Evolutionary conservation across 2,888 invertebrate genomes (phyloP).

Genomic region (Argyresthia albistria): DNA sequence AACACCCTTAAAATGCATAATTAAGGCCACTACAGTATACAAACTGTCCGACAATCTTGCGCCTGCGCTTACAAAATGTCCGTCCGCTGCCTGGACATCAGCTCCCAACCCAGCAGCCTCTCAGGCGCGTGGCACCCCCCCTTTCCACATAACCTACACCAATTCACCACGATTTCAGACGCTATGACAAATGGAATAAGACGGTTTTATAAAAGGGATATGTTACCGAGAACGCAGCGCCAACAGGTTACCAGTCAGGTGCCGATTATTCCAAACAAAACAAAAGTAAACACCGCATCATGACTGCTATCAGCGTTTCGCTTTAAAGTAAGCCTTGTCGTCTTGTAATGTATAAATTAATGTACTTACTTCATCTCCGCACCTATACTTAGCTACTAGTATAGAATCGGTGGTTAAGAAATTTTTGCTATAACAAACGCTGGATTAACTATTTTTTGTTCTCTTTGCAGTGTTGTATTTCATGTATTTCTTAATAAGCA

Average conservation of each 20-base stretch:
- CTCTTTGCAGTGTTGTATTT: constrained; percentile 21
- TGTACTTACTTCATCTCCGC: not conserved
- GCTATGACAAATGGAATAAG: too few species aligned
- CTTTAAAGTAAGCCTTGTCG: constrained; percentile 17
- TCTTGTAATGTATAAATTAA: constrained; percentile 11
- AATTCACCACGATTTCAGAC: too few species aligned
- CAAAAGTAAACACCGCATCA: constrained; percentile 30
- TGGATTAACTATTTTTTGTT: not conserved
- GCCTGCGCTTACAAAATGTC: too few species aligned
- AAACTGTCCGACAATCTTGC: too few species aligned
- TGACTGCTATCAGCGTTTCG: constrained; percentile 21
- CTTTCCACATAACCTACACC: too few species aligned
- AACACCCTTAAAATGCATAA: too few species aligned
- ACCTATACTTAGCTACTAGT: too few species aligned
- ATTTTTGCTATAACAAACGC: not conserved
- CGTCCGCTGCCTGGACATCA: too few species aligned
- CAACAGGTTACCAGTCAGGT: constrained; percentile 13
- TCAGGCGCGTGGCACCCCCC: constrained; percentile 27
- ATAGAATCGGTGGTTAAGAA: too few species aligned
- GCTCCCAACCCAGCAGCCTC: too few species aligned
- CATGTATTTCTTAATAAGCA: constrained; percentile 59
- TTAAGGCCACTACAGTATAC: too few species aligned
- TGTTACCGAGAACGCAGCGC: constrained; percentile 7
- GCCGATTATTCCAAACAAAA: constrained; percentile 34
- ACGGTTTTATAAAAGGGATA: too few species aligned